phyloP scores from a whole-genome alignment of 2,113 vertebrate genomes.

The Ceyx melanurus region DNA sequence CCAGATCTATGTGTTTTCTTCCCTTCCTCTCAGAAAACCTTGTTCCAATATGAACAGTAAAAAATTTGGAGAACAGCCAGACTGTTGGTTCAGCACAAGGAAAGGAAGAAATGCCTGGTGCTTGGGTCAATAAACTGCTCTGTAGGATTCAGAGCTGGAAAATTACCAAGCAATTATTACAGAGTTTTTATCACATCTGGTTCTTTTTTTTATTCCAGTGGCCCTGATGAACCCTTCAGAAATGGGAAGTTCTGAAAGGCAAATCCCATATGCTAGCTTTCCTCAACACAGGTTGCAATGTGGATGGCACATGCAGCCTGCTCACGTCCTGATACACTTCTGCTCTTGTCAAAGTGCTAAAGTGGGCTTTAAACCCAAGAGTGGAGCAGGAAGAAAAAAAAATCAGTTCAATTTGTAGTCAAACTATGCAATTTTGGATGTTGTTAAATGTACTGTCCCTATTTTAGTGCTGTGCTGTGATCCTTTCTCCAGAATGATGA shows the following conservation, averaged over 20 bases:
- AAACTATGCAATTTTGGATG: not conserved
- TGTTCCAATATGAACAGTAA: not conserved
- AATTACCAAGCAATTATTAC: constrained; percentile 53
- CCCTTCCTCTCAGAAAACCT: not conserved
- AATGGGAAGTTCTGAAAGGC: constrained; percentile 57
- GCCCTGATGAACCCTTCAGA: constrained; percentile 18
- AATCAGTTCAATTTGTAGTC: not conserved
- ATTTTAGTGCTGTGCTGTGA: not conserved
- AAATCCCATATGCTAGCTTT: constrained; percentile 43
- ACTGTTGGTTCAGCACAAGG: constrained; percentile 52
- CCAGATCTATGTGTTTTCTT: not conserved
- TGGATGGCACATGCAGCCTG: constrained; percentile 9
- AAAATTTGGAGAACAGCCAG: constrained; percentile 8
- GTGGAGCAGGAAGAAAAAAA: constrained; percentile 12
- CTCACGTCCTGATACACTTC: constrained; percentile 31
- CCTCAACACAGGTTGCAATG: constrained; percentile 8
- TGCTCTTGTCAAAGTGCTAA: constrained; percentile 26
- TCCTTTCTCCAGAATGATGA: constrained; percentile 3
- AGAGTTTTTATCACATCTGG: constrained; percentile 64
- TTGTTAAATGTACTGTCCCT: not conserved
- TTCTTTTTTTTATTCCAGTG: constrained; percentile 16
- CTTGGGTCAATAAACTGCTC: constrained; percentile 54
- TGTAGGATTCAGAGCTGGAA: constrained; percentile 54
- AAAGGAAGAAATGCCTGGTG: constrained; percentile 29
- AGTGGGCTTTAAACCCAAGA: not conserved